These are phyloP conservation scores for Sthenelais limicola DNA, from an alignment of 2,888 invertebrate genomes.

Conservation along the genomic window DNA sequence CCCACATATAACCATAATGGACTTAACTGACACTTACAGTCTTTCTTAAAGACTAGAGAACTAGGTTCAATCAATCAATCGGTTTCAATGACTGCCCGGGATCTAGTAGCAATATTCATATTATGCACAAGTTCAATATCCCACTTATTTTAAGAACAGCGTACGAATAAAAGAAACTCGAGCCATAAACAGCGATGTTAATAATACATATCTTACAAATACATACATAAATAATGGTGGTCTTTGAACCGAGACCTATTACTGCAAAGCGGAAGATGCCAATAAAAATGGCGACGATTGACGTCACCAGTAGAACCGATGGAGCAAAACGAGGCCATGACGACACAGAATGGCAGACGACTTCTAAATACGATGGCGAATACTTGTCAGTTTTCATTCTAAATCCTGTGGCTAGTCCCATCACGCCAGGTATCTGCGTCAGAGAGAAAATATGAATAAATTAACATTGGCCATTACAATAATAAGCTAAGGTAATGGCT, in stretches of 20 bases:
- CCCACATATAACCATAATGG: too few species aligned
- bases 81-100: too few species aligned
- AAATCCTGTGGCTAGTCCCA: constrained; percentile 22
- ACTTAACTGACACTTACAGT: too few species aligned
- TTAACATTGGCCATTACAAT: background rate
- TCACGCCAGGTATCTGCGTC: constrained; percentile 1
- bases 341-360: constrained; percentile 19
- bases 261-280: constrained; percentile 28
- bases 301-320: background rate
- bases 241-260: background rate
- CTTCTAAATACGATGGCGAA: background rate
- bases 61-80: too few species aligned
- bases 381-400: constrained; percentile 8
- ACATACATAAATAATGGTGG: constrained; percentile 9
- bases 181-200: too few species aligned
- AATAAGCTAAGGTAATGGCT: too few species aligned
- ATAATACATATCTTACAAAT: too few species aligned
- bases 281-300: constrained; percentile 13
- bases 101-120: too few species aligned
- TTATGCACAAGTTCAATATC: too few species aligned
- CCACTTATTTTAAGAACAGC: too few species aligned
- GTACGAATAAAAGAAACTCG: too few species aligned
- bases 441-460: background rate
- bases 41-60: too few species aligned
- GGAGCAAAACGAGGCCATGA: background rate